Evolutionary conservation across 37 sponge, comb jelly and placozoan genomes (phyloP).

Genomic region (Theonella swinhoei): DNA sequence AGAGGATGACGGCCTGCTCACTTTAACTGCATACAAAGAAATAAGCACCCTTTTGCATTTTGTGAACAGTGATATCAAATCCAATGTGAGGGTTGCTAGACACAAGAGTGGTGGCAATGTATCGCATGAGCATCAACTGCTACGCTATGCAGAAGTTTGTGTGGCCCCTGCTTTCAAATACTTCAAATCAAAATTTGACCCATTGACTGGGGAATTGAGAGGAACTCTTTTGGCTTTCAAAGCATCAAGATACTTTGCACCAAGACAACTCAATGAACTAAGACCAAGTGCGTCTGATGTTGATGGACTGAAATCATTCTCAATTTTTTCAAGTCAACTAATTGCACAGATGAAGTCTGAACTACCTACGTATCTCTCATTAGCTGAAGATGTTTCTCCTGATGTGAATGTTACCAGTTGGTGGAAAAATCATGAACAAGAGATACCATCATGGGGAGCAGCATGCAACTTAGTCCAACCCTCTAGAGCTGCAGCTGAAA

Average conservation of each 20-base stretch:
- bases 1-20: not conserved
- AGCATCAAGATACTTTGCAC: conserved; percentile 26
- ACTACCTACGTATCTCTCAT: conserved; percentile 19
- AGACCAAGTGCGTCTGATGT: conserved; percentile 12
- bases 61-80: not conserved
- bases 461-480: too few species aligned
- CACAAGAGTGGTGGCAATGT: not conserved
- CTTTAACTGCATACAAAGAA: not conserved
- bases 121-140: not conserved
- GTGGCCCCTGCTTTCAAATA: conserved; percentile 9
- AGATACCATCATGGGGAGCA: too few species aligned
- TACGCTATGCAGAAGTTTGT: conserved; percentile 12
- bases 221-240: conserved; percentile 9
- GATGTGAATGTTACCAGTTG: not conserved
- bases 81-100: not conserved
- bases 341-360: conserved; percentile 1
- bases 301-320: not conserved
- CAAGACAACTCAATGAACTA: conserved; percentile 5
- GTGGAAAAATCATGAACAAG: too few species aligned
- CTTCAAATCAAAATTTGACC: conserved; percentile 23
- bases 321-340: not conserved
- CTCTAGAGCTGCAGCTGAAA: too few species aligned
- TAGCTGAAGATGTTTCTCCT: conserved; percentile 16
- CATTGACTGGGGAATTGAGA: not conserved
- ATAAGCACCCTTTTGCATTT: not conserved